phyloP scores from a whole-genome alignment of 2,888 invertebrate species.

The Adineta ricciae region DNA sequence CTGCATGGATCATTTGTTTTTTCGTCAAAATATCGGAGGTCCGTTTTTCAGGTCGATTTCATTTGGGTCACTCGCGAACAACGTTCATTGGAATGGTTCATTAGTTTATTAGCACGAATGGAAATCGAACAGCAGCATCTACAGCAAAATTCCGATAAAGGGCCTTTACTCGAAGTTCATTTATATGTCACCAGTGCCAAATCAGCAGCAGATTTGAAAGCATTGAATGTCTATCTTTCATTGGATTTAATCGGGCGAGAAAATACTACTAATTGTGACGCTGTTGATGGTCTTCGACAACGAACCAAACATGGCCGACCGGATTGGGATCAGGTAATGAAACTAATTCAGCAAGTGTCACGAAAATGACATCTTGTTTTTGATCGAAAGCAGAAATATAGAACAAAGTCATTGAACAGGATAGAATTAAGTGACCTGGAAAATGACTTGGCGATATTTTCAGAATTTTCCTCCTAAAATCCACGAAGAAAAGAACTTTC shows the following conservation, averaged over 20 bases:
- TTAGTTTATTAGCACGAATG: slow-evolving; percentile 77
- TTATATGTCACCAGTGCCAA: slow-evolving; percentile 35
- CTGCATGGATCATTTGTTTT: not conserved
- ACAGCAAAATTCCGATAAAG: slow-evolving; percentile 12
- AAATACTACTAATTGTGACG: slow-evolving; percentile 59
- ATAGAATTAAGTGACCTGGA: no score
- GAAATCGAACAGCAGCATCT: slow-evolving; percentile 66
- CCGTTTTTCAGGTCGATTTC: slow-evolving; percentile 79
- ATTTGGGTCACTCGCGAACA: slow-evolving; percentile 95
- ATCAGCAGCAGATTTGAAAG: slow-evolving; percentile 32
- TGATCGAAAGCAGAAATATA: no score
- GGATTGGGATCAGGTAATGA: slow-evolving; percentile 76
- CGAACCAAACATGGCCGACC: slow-evolving; percentile 84
- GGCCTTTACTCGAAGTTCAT: slow-evolving; percentile 34
- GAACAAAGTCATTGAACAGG: no score
- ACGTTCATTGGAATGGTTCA: slow-evolving; percentile 89
- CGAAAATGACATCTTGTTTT: no score
- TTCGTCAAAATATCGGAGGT: not conserved
- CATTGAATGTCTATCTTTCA: slow-evolving; percentile 63
- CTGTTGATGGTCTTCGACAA: slow-evolving; percentile 78
- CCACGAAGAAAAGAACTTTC: no score
- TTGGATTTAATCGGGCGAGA: slow-evolving; percentile 79
- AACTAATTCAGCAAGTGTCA: no score
- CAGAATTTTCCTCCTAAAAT: no score
- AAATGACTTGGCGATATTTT: no score